Percentiles rank a stretch among this genome's conserved stretches.
phyloP scores from a whole-genome alignment of 2,888 invertebrate genomes.

The Chironomus tentans region DNA sequence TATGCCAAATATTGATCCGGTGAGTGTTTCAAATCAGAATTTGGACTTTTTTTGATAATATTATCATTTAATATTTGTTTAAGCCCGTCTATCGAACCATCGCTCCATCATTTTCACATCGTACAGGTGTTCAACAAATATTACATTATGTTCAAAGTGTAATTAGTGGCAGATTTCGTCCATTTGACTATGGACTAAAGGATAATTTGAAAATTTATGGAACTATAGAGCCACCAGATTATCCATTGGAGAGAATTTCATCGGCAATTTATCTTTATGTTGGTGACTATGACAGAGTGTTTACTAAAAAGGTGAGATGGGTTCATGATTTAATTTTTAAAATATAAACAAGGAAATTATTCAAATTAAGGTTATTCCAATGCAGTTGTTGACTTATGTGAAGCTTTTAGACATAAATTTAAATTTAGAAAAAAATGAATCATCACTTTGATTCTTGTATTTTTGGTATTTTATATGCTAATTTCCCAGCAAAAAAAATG shows the following conservation, averaged over 20 bases:
- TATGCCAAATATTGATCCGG: neutral
- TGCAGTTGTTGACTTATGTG: too few species aligned
- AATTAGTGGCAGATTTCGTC: constrained; percentile 34
- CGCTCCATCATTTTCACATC: neutral
- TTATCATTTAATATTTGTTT: neutral
- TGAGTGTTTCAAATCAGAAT: neutral
- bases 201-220: constrained; percentile 43
- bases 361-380: too few species aligned
- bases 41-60: neutral
- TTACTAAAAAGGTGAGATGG: neutral
- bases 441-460: too few species aligned
- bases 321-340: too few species aligned
- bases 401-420: neutral
- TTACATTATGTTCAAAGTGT: constrained; percentile 47
- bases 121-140: constrained; percentile 36
- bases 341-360: too few species aligned
- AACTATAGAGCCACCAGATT: constrained; percentile 39
- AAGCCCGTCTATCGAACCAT: neutral
- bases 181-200: constrained; percentile 44
- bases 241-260: constrained; percentile 40
- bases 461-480: too few species aligned
- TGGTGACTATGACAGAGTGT: neutral
- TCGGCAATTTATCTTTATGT: constrained; percentile 36
- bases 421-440: neutral
- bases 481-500: too few species aligned